These are phyloP conservation scores for Peromyscus californicus DNA, from an alignment of 2,113 vertebrate genomes.

Conservation along the genomic window DNA sequence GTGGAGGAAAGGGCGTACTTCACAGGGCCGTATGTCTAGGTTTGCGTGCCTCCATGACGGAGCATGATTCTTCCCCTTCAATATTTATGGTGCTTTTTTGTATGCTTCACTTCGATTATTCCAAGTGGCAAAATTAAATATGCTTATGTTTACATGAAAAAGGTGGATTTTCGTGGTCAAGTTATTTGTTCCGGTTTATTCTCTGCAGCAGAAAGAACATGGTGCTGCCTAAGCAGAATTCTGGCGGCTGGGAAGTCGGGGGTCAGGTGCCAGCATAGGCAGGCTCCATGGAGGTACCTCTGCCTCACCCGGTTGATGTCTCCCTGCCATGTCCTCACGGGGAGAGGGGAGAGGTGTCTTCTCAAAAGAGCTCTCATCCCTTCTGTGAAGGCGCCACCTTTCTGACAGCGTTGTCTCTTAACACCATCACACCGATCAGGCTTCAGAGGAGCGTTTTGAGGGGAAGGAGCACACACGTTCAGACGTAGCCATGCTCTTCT, in stretches of 20 bases:
- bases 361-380: neutral
- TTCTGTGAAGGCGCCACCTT: neutral
- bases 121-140: neutral
- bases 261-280: neutral
- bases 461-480: neutral
- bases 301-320: neutral
- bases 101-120: neutral
- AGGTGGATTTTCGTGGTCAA: neutral
- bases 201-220: neutral
- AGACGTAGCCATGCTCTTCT: neutral
- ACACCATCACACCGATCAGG: neutral
- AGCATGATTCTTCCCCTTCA: neutral
- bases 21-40: neutral
- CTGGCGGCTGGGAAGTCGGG: neutral
- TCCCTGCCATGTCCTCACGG: neutral
- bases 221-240: neutral
- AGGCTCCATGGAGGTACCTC: neutral
- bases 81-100: neutral
- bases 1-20: neutral
- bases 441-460: neutral
- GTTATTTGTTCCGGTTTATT: neutral
- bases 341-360: too few species aligned
- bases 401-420: neutral
- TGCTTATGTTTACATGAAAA: conserved; percentile 19
- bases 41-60: neutral